These are phyloP conservation scores for Myiozetetes cayanensis DNA, from an alignment of 2,113 vertebrate genomes.

Conservation along the genomic window DNA sequence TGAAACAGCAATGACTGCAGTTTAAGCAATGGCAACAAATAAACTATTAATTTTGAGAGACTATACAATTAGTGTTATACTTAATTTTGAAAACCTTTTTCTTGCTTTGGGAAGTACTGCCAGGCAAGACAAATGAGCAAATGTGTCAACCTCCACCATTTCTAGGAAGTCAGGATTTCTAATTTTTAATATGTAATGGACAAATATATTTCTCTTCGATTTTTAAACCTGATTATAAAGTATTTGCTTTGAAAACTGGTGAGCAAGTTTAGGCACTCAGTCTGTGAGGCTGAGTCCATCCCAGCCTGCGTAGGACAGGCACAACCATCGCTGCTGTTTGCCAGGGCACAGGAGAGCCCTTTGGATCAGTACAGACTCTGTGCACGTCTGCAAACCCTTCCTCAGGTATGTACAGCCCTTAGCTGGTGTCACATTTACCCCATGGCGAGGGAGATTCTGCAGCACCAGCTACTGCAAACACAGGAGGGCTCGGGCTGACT, in stretches of 20 bases:
- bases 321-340: too few species aligned
- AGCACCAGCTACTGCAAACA: accelerated
- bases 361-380: accelerated
- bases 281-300: not conserved
- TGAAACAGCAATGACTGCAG: not conserved
- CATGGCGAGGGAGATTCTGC: accelerated
- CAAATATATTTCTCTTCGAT: not conserved
- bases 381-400: accelerated
- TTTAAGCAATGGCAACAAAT: not conserved
- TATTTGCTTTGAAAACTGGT: not conserved
- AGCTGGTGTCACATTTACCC: too few species aligned
- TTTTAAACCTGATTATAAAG: not conserved
- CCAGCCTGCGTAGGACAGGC: not conserved
- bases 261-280: not conserved
- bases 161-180: not conserved
- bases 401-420: not conserved
- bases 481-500: accelerated
- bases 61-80: not conserved
- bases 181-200: not conserved
- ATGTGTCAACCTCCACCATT: not conserved
- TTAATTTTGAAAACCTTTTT: not conserved
- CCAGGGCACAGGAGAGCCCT: not conserved
- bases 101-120: not conserved
- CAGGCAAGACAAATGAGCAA: not conserved
- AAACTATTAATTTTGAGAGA: not conserved